Evolutionary conservation across 2,113 vertebrate genomes (phyloP).

Genomic region (Vicugna pacos): DNA sequence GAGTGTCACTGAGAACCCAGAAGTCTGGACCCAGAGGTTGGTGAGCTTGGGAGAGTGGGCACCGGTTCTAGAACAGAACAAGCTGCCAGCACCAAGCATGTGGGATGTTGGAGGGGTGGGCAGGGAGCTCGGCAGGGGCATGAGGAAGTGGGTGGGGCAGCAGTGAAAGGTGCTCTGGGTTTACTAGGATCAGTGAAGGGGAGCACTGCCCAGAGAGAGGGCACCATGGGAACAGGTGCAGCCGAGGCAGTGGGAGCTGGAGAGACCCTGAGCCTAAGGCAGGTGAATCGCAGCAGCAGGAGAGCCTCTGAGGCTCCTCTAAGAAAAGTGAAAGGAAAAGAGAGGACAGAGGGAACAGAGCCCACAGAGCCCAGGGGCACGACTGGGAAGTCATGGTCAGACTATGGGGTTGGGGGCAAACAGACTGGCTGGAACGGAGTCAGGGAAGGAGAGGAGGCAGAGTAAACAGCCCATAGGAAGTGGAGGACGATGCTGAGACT

Average conservation of each 20-base stretch:
- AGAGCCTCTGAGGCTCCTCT: not conserved
- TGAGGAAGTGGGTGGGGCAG: not conserved
- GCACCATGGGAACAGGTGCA: not conserved
- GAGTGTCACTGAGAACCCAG: not conserved
- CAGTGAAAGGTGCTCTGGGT: not conserved
- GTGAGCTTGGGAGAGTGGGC: not conserved
- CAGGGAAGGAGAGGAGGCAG: not conserved
- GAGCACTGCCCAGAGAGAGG: not conserved
- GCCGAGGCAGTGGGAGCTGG: not conserved
- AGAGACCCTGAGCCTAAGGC: not conserved
- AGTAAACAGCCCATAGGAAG: not conserved
- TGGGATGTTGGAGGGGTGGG: accelerated
- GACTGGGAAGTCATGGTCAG: not conserved
- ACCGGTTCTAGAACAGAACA: accelerated
- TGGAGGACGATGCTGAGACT: accelerated
- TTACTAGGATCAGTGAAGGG: not conserved
- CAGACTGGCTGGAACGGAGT: not conserved
- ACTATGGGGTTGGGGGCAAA: not conserved
- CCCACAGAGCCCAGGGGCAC: accelerated
- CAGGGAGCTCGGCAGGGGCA: not conserved
- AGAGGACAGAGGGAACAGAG: not conserved
- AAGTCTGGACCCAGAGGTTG: not conserved
- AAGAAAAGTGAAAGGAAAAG: too few species aligned
- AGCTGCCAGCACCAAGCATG: not conserved
- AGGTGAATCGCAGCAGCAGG: not conserved